These are phyloP conservation scores for Nudaria mundana DNA, from an alignment of 2,888 invertebrate genomes.

Conservation along the genomic window DNA sequence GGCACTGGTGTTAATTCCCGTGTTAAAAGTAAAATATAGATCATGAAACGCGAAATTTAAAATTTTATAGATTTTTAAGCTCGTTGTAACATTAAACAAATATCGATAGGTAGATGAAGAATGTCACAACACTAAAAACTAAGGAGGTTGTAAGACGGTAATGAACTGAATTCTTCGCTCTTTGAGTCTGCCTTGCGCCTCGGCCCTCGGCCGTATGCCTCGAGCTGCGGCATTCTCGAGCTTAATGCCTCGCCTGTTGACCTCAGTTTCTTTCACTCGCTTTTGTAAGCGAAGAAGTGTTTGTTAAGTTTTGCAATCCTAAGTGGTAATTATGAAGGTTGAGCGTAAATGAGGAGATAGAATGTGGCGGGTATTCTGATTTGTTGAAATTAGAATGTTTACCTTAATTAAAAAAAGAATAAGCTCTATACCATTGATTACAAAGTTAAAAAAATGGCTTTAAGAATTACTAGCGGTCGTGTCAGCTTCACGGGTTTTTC, in stretches of 20 bases:
- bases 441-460: too few species aligned
- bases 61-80: too few species aligned
- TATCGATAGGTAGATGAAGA: conserved; percentile 20
- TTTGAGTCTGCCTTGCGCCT: conserved; percentile 51
- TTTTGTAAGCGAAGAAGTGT: conserved; percentile 24
- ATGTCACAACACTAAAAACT: conserved; percentile 36
- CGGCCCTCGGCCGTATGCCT: conserved; percentile 19
- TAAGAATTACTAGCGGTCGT: too few species aligned
- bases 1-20: too few species aligned
- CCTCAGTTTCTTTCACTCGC: conserved; percentile 33
- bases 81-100: background rate
- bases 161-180: conserved; percentile 67
- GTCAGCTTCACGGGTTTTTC: too few species aligned
- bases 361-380: background rate
- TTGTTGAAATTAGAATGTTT: background rate
- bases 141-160: conserved; percentile 66
- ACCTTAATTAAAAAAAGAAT: too few species aligned
- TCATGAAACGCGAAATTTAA: too few species aligned
- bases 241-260: conserved; percentile 23
- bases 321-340: conserved; percentile 15
- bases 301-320: conserved; percentile 11
- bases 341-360: conserved; percentile 1
- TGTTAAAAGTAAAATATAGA: too few species aligned
- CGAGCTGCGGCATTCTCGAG: conserved; percentile 7
- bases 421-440: too few species aligned